Percentiles rank a stretch among this genome's conserved stretches.
These are phyloP conservation scores for Phocoena sinus DNA, from an alignment of 2,113 vertebrate species.

Conservation along the genomic window DNA sequence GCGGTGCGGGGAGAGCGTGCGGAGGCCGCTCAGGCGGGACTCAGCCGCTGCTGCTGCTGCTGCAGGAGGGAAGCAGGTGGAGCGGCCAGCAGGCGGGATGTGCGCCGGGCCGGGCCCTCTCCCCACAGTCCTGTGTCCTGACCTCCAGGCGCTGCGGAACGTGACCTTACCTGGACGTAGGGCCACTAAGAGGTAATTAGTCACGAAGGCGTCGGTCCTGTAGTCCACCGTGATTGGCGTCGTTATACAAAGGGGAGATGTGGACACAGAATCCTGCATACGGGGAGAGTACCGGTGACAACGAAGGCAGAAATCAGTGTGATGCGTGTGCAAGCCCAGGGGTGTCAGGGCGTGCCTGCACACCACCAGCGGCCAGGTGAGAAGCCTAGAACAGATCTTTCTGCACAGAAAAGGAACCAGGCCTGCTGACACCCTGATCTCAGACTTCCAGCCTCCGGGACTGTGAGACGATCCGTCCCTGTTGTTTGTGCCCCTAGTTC, in stretches of 20 bases:
- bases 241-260: neutral
- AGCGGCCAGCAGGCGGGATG: neutral
- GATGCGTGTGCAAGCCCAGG: neutral
- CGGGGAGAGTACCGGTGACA: neutral
- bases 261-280: neutral
- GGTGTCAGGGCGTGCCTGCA: too few species aligned
- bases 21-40: neutral
- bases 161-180: neutral
- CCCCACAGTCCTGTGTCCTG: neutral
- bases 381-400: too few species aligned
- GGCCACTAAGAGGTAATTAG: neutral
- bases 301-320: neutral
- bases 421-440: neutral
- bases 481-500: neutral
- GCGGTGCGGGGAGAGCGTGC: fast-evolving
- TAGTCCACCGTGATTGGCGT: neutral
- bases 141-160: too few species aligned
- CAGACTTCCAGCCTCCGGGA: neutral
- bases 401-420: neutral
- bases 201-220: neutral
- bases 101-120: too few species aligned
- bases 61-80: neutral
- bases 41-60: neutral
- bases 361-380: neutral
- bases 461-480: neutral